phyloP scores from a whole-genome alignment of 1,140 invertebrate genomes.

The Listronotus oregonensis region DNA sequence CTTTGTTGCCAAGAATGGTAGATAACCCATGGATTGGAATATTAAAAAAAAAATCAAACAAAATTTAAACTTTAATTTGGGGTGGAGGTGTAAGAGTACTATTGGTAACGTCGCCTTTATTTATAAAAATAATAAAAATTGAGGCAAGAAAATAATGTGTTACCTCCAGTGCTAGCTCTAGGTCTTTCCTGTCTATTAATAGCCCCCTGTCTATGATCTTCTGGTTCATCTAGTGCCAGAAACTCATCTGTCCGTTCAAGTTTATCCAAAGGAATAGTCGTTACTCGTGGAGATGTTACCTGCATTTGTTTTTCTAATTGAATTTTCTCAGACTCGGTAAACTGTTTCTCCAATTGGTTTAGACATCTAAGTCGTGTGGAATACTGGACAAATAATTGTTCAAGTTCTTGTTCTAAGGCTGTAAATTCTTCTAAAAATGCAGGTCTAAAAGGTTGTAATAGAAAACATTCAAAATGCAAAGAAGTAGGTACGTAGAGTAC shows the following conservation, averaged over 20 bases:
- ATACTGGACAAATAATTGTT: conserved; percentile 85
- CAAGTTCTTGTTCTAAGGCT: conserved; percentile 84
- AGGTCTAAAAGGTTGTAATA: conserved; percentile 66
- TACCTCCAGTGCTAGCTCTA: conserved; percentile 49
- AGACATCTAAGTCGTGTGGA: conserved; percentile 86
- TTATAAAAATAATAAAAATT: no score
- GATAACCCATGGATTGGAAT: no score
- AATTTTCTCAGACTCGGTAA: conserved; percentile 71
- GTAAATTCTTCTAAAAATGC: conserved; percentile 98
- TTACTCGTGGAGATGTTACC: conserved; percentile 42
- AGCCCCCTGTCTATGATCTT: conserved; percentile 34
- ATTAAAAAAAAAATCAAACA: no score
- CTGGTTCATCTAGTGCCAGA: conserved; percentile 35
- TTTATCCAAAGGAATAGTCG: conserved; percentile 50
- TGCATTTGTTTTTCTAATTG: conserved; percentile 50
- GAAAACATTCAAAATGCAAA: not conserved
- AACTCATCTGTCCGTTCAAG: conserved; percentile 35
- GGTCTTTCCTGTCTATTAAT: conserved; percentile 47
- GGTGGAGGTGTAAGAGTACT: no score
- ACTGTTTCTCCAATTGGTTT: conserved; percentile 77
- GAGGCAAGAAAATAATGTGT: not conserved
- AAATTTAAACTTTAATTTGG: no score
- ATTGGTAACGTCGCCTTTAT: no score
- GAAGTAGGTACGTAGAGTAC: not conserved
- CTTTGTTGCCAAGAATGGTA: no score